phyloP scores from a whole-genome alignment of 1,140 invertebrate genomes.

The Achroia grisella region DNA sequence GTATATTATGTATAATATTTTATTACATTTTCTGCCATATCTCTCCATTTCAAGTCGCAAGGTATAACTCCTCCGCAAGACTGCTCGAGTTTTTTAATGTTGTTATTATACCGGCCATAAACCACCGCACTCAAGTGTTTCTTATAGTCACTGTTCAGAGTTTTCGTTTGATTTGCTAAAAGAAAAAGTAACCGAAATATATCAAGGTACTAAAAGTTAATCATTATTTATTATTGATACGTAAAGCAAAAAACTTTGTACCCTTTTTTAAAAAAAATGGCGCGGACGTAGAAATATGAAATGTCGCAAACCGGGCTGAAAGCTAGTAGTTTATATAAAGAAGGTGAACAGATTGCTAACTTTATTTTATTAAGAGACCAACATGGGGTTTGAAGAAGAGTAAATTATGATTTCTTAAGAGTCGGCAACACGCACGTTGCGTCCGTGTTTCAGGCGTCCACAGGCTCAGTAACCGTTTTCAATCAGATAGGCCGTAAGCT shows the following conservation, averaged over 20 bases:
- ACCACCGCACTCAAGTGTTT: conserved; percentile 34
- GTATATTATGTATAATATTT: conserved; percentile 2
- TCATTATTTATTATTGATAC: neutral
- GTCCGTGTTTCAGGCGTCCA: too few relatives aligned
- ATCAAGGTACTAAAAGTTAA: neutral
- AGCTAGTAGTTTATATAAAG: too few relatives aligned
- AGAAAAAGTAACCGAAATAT: neutral
- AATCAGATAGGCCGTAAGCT: neutral
- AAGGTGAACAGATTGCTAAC: too few relatives aligned
- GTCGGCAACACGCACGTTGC: too few relatives aligned
- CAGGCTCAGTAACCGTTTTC: too few relatives aligned
- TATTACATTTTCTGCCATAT: conserved; percentile 36
- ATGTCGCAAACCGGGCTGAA: too few relatives aligned
- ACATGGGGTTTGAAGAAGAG: too few relatives aligned
- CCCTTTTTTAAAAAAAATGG: too few relatives aligned
- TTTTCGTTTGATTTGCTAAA: conserved; percentile 29
- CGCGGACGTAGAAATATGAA: neutral
- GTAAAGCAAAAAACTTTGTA: too few relatives aligned
- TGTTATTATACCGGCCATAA: conserved; percentile 13
- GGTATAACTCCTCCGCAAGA: conserved; percentile 33
- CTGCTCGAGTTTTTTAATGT: conserved; percentile 13
- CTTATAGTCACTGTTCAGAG: conserved; percentile 25
- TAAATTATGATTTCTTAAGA: too few relatives aligned
- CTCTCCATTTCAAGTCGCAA: conserved; percentile 40
- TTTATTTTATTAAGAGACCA: too few relatives aligned